Evolutionary conservation across 2,888 invertebrate genomes (phyloP).

Genomic region (Lasius fuliginosus): DNA sequence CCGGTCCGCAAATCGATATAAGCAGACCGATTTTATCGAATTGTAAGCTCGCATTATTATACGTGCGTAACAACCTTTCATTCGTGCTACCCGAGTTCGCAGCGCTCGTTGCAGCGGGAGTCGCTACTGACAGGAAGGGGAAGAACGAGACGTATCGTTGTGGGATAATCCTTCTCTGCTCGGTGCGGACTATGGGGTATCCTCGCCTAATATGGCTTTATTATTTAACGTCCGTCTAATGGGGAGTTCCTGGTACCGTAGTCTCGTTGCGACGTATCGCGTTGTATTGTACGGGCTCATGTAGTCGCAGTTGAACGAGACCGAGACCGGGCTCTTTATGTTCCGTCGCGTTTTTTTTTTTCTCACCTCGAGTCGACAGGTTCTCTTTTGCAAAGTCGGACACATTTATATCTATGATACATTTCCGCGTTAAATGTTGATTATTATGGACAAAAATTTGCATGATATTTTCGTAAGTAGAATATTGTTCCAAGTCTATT

Average conservation of each 20-base stretch:
- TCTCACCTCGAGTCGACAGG: constrained; percentile 36
- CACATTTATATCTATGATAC: not conserved
- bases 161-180: constrained; percentile 81
- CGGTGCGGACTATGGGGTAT: constrained; percentile 76
- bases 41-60: constrained; percentile 39
- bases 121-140: constrained; percentile 55
- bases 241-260: constrained; percentile 73
- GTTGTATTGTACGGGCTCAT: constrained; percentile 56
- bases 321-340: constrained; percentile 49
- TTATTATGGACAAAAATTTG: constrained; percentile 3
- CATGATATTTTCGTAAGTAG: not conserved
- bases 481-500: not conserved
- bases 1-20: constrained; percentile 31
- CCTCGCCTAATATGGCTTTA: constrained; percentile 81
- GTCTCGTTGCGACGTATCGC: constrained; percentile 46
- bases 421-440: constrained; percentile 1
- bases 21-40: constrained; percentile 46
- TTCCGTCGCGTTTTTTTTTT: constrained; percentile 9
- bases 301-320: constrained; percentile 45
- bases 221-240: constrained; percentile 84
- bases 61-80: constrained; percentile 4
- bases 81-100: constrained; percentile 26
- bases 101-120: constrained; percentile 40
- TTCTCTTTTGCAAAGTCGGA: constrained; percentile 29
- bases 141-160: constrained; percentile 79